Evolutionary conservation across 2,888 invertebrate species (phyloP).

Genomic region (Brachylomia viminalis): DNA sequence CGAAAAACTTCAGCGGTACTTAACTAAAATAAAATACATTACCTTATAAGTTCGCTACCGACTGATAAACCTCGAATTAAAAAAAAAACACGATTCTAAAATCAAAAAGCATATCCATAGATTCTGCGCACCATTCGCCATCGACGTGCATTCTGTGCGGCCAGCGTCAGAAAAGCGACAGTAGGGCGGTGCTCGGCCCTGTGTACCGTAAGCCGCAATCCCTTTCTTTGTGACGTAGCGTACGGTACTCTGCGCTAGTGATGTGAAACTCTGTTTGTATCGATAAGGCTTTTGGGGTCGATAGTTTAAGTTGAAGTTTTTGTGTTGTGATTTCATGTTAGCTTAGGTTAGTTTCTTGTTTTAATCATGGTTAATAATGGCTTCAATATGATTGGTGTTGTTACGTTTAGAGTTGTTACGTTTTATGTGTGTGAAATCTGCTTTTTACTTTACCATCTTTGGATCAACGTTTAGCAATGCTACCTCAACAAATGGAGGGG

Average conservation of each 20-base stretch:
- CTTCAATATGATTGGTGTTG: neutral
- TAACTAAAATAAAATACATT: neutral
- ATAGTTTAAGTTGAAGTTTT: slow-evolving; percentile 24
- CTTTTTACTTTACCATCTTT: neutral
- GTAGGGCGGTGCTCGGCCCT: slow-evolving; percentile 83
- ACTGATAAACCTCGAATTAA: neutral
- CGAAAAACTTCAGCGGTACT: neutral
- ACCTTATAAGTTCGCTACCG: neutral
- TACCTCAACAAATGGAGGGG: neutral
- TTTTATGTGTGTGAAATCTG: neutral
- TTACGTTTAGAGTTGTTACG: neutral
- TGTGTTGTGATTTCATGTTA: neutral
- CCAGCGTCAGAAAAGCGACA: slow-evolving; percentile 83
- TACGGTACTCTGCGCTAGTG: slow-evolving; percentile 86
- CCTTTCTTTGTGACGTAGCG: slow-evolving; percentile 90
- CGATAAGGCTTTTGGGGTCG: slow-evolving; percentile 64
- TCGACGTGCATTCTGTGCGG: slow-evolving; percentile 50
- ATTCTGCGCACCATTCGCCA: slow-evolving; percentile 44
- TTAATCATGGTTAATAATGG: neutral
- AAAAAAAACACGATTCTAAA: slow-evolving; percentile 3
- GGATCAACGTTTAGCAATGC: too few species aligned
- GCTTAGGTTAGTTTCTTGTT: slow-evolving; percentile 8
- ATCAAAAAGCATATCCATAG: slow-evolving; percentile 15
- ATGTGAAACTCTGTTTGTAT: slow-evolving; percentile 63
- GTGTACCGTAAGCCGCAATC: slow-evolving; percentile 83